Base-by-base conservation (phyloP, 2,113 vertebrate species). In the Dasyurus viverrinus region DNA sequence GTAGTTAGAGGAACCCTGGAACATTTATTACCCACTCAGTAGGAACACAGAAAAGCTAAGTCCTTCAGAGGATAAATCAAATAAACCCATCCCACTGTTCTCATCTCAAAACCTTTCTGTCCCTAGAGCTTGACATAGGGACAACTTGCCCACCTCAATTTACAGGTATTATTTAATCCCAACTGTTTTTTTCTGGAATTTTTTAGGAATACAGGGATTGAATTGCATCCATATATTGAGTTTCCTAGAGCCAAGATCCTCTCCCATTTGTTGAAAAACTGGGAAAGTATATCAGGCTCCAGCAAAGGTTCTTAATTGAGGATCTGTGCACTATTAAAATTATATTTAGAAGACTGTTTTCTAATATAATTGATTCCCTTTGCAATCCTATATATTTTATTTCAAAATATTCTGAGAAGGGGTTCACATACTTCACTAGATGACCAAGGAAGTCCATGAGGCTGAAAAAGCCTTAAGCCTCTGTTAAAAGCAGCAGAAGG, bases 41-140 rank as follows among this genome's bases (percentile, higher is more conserved):
- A 47, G 90, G 7, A 94, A 91, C n/a, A 54, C 42, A 55, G 7
- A 24, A 91, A 48, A 93, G 95, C 54, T 60, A 54, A 89, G 92
- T 52, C 36, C 90, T 93, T 3, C 47, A 91, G 89, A 94, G 52
- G n/a, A 54, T 54, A 92, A 92, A 84, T 55, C 90, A 90, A 47
- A n/a, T 24, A n/a, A 52, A 52, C 50, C 8, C 9, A 53, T 93
- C 54, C 91, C 54, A 91, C 19, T 9, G 90, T 92, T 53, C 47
- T 96, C 93, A 47, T 76, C 4, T 25, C 36, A 27, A 96, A 94
- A 84, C 92, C 7, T 95, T 60, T 54, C 25, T 23, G 8, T 54
- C 8, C 48, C 48, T 60, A 90, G 91, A 95, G 84, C 12, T 48
- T 89, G 89, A 19, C 30, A 90, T 3, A 25, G 55, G 60, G 23